A percentile compares a stretch with the other conserved stretches of the same genome.
These are phyloP conservation scores for Callosobruchus maculatus DNA, from an alignment of 2,888 invertebrate species.

Conservation along the genomic window DNA sequence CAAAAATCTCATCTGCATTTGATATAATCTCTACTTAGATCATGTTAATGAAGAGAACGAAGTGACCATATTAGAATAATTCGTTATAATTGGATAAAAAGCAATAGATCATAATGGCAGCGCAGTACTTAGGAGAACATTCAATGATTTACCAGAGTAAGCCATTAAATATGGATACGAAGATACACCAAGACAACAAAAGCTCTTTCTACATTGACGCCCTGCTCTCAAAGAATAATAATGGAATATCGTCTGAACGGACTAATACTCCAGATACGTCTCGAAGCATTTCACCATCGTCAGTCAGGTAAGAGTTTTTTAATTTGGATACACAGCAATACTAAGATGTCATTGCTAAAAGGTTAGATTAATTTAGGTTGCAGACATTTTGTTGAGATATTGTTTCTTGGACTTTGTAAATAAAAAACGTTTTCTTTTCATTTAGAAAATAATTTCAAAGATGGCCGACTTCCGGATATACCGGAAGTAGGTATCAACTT, in stretches of 20 bases:
- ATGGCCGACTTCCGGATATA: no score
- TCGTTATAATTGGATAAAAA: neutral
- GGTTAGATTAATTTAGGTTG: no score
- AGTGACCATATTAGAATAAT: neutral
- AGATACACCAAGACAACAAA: conserved; percentile 45
- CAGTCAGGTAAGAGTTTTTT: neutral
- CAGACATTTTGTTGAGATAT: no score
- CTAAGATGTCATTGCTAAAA: no score
- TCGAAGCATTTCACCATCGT: conserved; percentile 18
- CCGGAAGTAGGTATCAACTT: no score
- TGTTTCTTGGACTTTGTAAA: no score
- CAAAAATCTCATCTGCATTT: no score
- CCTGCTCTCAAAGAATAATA: conserved; percentile 58
- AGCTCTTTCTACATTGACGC: conserved; percentile 90
- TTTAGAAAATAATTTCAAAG: no score
- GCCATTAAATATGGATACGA: conserved; percentile 43
- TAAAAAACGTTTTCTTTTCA: no score
- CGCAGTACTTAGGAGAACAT: conserved; percentile 38
- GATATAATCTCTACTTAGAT: neutral
- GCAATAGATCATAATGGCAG: conserved; percentile 26
- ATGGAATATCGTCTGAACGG: neutral
- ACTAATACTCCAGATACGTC: conserved; percentile 37
- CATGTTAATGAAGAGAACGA: neutral
- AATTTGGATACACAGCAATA: no score
- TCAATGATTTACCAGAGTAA: conserved; percentile 30